Evolutionary conservation across 1,140 invertebrate genomes (phyloP).

Genomic region (Littorina saxatilis): DNA sequence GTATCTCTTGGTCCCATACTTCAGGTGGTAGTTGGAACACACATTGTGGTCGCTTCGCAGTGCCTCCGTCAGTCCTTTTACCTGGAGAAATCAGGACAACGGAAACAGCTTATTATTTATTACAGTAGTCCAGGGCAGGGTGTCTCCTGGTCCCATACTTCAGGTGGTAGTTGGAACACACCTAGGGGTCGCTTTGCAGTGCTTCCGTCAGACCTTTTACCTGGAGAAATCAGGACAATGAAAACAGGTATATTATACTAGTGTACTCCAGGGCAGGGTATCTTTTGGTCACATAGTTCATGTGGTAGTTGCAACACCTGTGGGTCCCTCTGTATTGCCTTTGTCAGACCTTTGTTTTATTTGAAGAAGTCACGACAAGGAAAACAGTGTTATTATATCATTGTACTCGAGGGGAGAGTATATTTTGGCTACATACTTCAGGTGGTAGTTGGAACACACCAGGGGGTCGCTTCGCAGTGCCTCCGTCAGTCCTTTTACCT

Average conservation of each 20-base stretch:
- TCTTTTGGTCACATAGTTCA: slow-evolving; percentile 87
- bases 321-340: too few relatives aligned
- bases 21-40: slow-evolving; percentile 91
- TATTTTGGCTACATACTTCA: slow-evolving; percentile 88
- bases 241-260: too few relatives aligned
- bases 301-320: slow-evolving; percentile 16
- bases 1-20: slow-evolving; percentile 89
- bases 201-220: slow-evolving; percentile 90
- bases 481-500: too few relatives aligned
- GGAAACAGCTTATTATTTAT: too few relatives aligned
- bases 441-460: slow-evolving; percentile 94
- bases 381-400: too few relatives aligned
- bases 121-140: slow-evolving; percentile 79
- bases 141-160: slow-evolving; percentile 89
- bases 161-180: slow-evolving; percentile 93
- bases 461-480: slow-evolving; percentile 82
- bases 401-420: slow-evolving; percentile 81
- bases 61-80: slow-evolving; percentile 89
- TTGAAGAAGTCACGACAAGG: too few relatives aligned
- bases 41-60: slow-evolving; percentile 83
- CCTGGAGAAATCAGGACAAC: slow-evolving; percentile 82
- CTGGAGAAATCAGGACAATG: too few relatives aligned
- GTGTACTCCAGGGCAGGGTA: slow-evolving; percentile 81
- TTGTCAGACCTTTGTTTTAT: slow-evolving; percentile 89
- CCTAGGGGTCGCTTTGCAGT: slow-evolving; percentile 81